Evolutionary conservation across 1,140 invertebrate genomes (phyloP).

Genomic region (Drosophila bocki): DNA sequence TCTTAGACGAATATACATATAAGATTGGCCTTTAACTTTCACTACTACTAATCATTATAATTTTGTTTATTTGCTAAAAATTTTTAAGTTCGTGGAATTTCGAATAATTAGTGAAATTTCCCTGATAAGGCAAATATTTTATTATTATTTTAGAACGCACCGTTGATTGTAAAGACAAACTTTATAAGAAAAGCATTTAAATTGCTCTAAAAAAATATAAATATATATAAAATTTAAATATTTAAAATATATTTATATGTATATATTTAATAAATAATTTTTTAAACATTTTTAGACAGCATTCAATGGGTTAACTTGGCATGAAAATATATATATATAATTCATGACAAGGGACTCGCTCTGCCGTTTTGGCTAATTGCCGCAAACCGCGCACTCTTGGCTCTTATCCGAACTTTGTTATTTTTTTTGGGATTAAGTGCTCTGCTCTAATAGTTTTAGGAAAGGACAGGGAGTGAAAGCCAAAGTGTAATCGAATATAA

Average conservation of each 20-base stretch:
- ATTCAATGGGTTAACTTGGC: slow-evolving; percentile 11
- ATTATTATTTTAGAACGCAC: background rate
- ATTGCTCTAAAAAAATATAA: background rate
- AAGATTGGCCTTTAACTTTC: background rate
- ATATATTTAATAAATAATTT: background rate
- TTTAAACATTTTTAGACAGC: rapidly evolving
- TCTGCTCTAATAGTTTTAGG: slow-evolving; percentile 1
- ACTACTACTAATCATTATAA: no score
- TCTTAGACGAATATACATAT: no score
- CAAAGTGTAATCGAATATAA: background rate
- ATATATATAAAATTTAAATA: no score
- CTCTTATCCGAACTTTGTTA: slow-evolving; percentile 13
- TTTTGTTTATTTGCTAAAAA: background rate
- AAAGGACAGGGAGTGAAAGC: slow-evolving; percentile 10
- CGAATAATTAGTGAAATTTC: background rate
- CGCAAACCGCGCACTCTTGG: slow-evolving; percentile 12
- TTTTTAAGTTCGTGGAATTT: background rate
- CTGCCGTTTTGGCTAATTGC: slow-evolving; percentile 30
- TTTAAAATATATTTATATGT: no score
- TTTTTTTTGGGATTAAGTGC: slow-evolving; percentile 9
- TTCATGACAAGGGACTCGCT: background rate
- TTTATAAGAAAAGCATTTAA: background rate
- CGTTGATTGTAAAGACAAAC: background rate
- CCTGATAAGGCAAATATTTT: background rate
- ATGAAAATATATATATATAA: background rate